Evolutionary conservation across 2,888 invertebrate genomes (phyloP).

Genomic region (Lutraria lutraria): DNA sequence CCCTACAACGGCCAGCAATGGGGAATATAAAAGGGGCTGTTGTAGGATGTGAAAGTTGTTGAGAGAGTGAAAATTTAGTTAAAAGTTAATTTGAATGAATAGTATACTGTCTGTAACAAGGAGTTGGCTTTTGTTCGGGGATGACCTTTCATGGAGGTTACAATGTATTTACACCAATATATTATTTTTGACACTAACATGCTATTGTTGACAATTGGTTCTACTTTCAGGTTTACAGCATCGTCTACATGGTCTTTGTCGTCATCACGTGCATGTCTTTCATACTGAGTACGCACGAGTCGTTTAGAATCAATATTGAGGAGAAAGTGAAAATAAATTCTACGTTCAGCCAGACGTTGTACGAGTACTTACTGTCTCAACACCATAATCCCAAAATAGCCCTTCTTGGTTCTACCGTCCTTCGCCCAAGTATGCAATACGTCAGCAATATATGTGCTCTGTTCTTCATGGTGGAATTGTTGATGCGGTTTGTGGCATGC

Average conservation of each 20-base stretch:
- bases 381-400: slow-evolving; percentile 46
- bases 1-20: too few relatives aligned
- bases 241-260: slow-evolving; percentile 64
- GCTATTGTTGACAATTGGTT: background rate
- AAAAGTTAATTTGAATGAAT: too few relatives aligned
- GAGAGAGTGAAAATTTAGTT: too few relatives aligned
- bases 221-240: slow-evolving; percentile 68
- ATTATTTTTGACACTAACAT: too few relatives aligned
- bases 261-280: slow-evolving; percentile 67
- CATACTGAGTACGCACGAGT: slow-evolving; percentile 64
- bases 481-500: slow-evolving; percentile 73
- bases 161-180: too few relatives aligned
- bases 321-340: slow-evolving; percentile 36
- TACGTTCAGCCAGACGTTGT: slow-evolving; percentile 35
- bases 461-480: slow-evolving; percentile 82
- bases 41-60: too few relatives aligned
- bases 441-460: slow-evolving; percentile 76
- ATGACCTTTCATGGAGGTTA: too few relatives aligned
- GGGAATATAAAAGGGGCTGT: too few relatives aligned
- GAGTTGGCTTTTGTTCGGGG: too few relatives aligned
- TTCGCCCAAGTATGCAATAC: slow-evolving; percentile 68
- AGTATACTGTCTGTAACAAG: too few relatives aligned
- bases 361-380: slow-evolving; percentile 43
- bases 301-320: slow-evolving; percentile 53
- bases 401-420: slow-evolving; percentile 49